Conservation (phyloP, 2,113 vertebrate species). For the Delphinapterus leucas region DNA sequence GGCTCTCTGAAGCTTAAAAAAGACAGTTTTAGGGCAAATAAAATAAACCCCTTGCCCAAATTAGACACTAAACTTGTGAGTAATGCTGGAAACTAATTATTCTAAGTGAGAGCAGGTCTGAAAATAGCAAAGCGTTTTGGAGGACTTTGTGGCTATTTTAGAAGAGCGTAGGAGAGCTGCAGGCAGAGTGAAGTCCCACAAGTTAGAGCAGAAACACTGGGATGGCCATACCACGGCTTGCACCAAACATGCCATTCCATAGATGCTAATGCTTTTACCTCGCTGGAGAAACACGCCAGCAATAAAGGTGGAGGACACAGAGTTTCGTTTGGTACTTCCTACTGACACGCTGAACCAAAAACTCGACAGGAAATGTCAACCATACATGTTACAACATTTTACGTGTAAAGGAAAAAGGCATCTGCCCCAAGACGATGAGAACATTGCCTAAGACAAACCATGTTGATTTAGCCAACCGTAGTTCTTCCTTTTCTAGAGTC, state of each 20-base stretch:
- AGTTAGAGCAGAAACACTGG: accelerated
- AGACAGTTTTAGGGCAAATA: slow-evolving; percentile 58
- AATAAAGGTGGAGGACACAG: accelerated
- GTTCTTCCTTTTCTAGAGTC: not conserved
- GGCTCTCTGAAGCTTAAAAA: not conserved
- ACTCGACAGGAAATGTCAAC: not conserved
- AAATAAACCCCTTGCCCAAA: slow-evolving; percentile 45
- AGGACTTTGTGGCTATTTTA: slow-evolving; percentile 38
- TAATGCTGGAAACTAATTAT: slow-evolving; percentile 65
- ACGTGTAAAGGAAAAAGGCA: not conserved
- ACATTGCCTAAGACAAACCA: not conserved
- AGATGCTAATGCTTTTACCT: not conserved
- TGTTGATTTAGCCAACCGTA: not conserved
- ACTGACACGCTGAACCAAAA: not conserved
- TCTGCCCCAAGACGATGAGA: not conserved
- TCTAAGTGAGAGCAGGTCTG: slow-evolving; percentile 45
- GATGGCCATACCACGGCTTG: accelerated
- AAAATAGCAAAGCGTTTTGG: slow-evolving; percentile 39
- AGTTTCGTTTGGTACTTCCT: not conserved
- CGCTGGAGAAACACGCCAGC: accelerated
- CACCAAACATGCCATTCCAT: accelerated
- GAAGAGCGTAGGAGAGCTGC: not conserved
- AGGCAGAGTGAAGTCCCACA: not conserved
- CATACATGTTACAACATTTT: not conserved
- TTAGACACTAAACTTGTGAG: slow-evolving; percentile 40